Evolutionary conservation across 2,888 invertebrate genomes (phyloP).

Genomic region (Mylabris sibirica): DNA sequence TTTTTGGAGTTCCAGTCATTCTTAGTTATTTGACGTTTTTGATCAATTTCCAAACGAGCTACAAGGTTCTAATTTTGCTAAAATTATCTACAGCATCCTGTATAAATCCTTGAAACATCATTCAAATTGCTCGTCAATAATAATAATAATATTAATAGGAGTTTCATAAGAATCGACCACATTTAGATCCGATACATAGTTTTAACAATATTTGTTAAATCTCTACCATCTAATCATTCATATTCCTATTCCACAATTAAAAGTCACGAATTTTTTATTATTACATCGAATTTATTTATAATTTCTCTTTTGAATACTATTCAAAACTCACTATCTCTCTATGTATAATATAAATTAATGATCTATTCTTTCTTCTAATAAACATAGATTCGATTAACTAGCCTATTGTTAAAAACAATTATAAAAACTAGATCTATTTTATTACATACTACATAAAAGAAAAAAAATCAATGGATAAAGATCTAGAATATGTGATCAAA

Average conservation of each 20-base stretch:
- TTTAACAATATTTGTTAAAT: too few species aligned
- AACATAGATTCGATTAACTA: not conserved
- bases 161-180: too few species aligned
- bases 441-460: conserved; percentile 1
- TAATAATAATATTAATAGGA: too few species aligned
- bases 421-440: conserved; percentile 13
- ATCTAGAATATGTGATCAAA: conserved; percentile 32
- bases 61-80: too few species aligned
- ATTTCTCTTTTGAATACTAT: not conserved
- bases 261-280: not conserved
- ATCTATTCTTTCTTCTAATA: not conserved
- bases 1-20: too few species aligned
- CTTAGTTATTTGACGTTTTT: too few species aligned
- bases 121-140: not conserved
- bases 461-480: conserved; percentile 15
- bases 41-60: too few species aligned
- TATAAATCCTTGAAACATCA: not conserved
- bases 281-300: not conserved
- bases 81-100: too few species aligned
- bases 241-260: not conserved
- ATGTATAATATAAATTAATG: not conserved
- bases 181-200: too few species aligned
- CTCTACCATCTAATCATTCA: too few species aligned
- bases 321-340: not conserved
- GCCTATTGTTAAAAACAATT: conserved; percentile 14